phyloP scores from a whole-genome alignment of 2,888 invertebrate genomes.

The Hedya salicella region DNA sequence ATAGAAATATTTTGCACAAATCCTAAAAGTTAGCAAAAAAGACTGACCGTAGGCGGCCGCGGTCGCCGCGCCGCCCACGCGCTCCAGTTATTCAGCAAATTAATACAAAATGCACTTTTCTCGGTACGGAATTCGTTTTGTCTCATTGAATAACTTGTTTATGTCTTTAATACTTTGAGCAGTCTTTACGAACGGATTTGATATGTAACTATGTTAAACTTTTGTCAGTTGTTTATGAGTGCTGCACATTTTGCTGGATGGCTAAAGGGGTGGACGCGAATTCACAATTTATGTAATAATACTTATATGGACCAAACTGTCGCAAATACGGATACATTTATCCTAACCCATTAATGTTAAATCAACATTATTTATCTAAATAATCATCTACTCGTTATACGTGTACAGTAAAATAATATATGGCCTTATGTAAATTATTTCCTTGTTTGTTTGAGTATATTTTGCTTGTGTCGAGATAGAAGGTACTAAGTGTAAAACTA shows the following conservation, averaged over 20 bases:
- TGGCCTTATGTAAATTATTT: conserved; percentile 84
- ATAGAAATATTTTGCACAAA: conserved; percentile 84
- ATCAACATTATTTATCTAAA: conserved; percentile 80
- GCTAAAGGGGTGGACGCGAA: conserved; percentile 67
- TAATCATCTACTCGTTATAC: conserved; percentile 83
- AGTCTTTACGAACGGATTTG: conserved; percentile 29
- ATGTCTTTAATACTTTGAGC: conserved; percentile 1
- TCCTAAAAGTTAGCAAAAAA: conserved; percentile 81
- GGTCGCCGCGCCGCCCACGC: conserved; percentile 72
- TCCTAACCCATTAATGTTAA: conserved; percentile 81
- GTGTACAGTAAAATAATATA: conserved; percentile 82
- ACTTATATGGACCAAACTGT: conserved; percentile 85
- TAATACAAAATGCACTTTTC: conserved; percentile 30
- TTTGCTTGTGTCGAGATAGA: conserved; percentile 74
- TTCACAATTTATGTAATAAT: conserved; percentile 80
- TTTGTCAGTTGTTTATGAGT: conserved; percentile 32
- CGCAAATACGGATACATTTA: conserved; percentile 82
- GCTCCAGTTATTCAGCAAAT: conserved; percentile 70
- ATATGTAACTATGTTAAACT: background rate
- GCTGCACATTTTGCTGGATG: conserved; percentile 60
- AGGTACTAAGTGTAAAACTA: conserved; percentile 59
- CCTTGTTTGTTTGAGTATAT: conserved; percentile 68
- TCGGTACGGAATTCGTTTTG: conserved; percentile 11
- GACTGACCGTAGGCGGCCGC: conserved; percentile 83
- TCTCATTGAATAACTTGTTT: conserved; percentile 1